phyloP scores from a whole-genome alignment of 2,113 vertebrate genomes.

The Panthera uncia region DNA sequence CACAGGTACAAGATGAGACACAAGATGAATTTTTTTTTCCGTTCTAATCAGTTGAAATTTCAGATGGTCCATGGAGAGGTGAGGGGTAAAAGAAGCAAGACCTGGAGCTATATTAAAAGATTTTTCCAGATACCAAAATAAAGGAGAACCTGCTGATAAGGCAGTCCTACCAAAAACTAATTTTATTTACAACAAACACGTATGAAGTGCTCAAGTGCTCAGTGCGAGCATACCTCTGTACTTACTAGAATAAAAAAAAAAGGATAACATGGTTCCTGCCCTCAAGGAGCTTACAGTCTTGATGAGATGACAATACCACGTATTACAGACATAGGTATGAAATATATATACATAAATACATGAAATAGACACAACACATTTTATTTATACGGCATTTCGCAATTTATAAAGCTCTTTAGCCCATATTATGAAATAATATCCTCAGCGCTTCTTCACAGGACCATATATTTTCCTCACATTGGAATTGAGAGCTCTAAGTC shows the following conservation, averaged over 20 bases:
- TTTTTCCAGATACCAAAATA: neutral
- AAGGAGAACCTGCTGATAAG: neutral
- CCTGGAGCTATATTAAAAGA: slow-evolving; percentile 29
- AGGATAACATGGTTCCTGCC: neutral
- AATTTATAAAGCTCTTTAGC: slow-evolving; percentile 6
- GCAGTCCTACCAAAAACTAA: neutral
- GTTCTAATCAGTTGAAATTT: slow-evolving; percentile 3
- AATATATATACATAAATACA: neutral
- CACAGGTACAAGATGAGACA: neutral
- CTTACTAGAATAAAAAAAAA: neutral
- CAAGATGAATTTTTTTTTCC: neutral
- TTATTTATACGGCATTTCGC: neutral
- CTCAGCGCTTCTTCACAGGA: neutral
- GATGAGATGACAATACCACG: slow-evolving; percentile 1
- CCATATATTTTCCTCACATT: neutral
- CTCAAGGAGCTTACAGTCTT: slow-evolving; percentile 26
- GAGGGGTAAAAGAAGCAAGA: neutral
- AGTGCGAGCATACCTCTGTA: neutral
- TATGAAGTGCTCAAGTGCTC: neutral
- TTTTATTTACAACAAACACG: neutral
- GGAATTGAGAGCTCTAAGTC: neutral
- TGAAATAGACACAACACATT: neutral
- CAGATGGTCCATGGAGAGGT: neutral
- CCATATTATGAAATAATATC: neutral
- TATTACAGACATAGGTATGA: neutral